Evolutionary conservation across 2,888 invertebrate genomes (phyloP), one percentile per base, ranked within the genome.

Genomic region (Amiota minor): DNA sequence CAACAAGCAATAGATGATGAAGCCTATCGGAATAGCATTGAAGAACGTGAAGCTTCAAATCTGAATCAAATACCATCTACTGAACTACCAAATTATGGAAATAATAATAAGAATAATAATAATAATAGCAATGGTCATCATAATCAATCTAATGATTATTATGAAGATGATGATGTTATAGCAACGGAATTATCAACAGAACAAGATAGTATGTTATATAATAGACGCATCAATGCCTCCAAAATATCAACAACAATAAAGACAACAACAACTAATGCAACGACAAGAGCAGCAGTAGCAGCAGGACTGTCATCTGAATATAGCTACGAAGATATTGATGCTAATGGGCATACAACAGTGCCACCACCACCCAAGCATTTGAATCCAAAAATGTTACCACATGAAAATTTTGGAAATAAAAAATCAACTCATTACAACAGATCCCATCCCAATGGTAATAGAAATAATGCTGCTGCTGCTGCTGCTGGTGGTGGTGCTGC

Each of bases 1-100:
- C 86, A 87, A 45, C 78, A 76, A 64, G 81, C 82, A 45, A 74
- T 82, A 10, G 85, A 85, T 18, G 77, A 72, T 46, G 77, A 72
- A 46, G 71, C 20, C 18, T 79, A 81, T 9, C 79, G 76, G 2
- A 85, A 81, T 62, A 82, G 75, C 68, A 55, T 84, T 1, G 79
- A 84, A 53, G 79, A 84, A 53, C 76, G 75, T n/a, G 75, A 76
- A 77, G n/a, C 56, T 56, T 35, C 6, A 35, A 35, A 35, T 35
- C 35, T 6, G 6, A 35, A 35, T n/a, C n/a, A n/a, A 8, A 78
- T 77, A 11, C 71, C 74, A 47, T 14, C 18, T 10, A 56, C 56
- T 18, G 56, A 56, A 56, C 1, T 18, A 56, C 56, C 56, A 16
- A 18, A 18, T 18, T 56, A 56, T 10, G 56, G 16, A 2, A 56